These are phyloP conservation scores for Echeneis naucrates DNA, from an alignment of 2,797 vertebrate genomes.

Conservation along the genomic window DNA sequence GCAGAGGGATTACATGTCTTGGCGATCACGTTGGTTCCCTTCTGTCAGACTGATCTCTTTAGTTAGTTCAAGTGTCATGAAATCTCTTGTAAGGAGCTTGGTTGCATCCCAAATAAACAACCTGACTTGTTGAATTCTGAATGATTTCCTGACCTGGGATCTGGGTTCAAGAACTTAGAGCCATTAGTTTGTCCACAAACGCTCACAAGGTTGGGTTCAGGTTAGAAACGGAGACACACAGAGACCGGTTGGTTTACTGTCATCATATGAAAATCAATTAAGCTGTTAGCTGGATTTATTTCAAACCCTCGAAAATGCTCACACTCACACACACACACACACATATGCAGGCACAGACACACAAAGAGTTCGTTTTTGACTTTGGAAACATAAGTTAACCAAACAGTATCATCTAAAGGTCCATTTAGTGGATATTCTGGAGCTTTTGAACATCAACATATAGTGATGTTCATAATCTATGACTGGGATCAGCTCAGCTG, in stretches of 20 bases:
- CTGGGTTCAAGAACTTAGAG: slow-evolving; percentile 43
- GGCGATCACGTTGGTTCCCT: slow-evolving; percentile 50
- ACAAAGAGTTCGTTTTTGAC: slow-evolving; percentile 30
- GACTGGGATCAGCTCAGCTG: not conserved
- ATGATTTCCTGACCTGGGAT: slow-evolving; percentile 48
- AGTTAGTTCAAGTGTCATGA: slow-evolving; percentile 66
- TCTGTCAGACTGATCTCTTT: slow-evolving; percentile 58
- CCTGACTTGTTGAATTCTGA: slow-evolving; percentile 47
- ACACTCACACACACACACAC: not conserved
- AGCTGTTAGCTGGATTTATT: slow-evolving; percentile 26
- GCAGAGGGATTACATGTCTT: slow-evolving; percentile 54
- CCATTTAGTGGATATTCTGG: slow-evolving; percentile 6
- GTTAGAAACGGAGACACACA: slow-evolving; percentile 11
- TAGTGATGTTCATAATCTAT: not conserved
- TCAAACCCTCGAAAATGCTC: slow-evolving; percentile 9
- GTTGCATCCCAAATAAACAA: slow-evolving; percentile 58
- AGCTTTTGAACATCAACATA: slow-evolving; percentile 5
- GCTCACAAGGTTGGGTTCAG: slow-evolving; percentile 10
- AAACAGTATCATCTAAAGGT: slow-evolving; percentile 26
- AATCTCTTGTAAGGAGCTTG: slow-evolving; percentile 73
- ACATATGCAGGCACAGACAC: slow-evolving; percentile 13
- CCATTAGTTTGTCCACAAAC: slow-evolving; percentile 55
- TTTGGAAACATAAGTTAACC: slow-evolving; percentile 22
- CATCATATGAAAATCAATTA: slow-evolving; percentile 13
- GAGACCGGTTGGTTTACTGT: not conserved